Base-by-base conservation (phyloP, 1,140 invertebrate genomes). In the Tetramorium simillimum region DNA sequence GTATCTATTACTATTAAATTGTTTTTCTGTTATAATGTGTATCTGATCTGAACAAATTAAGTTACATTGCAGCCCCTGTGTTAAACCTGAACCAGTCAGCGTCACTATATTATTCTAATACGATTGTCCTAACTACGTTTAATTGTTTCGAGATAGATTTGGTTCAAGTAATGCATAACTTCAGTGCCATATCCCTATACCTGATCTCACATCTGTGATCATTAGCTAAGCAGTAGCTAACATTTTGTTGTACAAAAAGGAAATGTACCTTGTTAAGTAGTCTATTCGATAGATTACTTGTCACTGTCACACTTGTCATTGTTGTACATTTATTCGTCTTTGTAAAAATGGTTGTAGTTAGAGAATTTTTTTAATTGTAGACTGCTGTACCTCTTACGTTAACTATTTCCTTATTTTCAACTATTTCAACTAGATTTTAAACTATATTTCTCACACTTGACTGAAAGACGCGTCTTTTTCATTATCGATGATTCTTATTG, bases 151-250 rank as follows among this genome's bases (percentile, higher is more conserved):
- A 85, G 62, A 65, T 87, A 70, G 33, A 46, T 76, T 85, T 88
- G 63, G 18, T 56, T 78, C 49, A 53, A 65, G 86, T 84, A 73
- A 84, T 88, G 43, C 43, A 85, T 81, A 84, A 91, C 82, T 92
- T 88, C 60, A 89, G 91, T 93, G 92, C 90, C 91, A 92, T 90
- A 91, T 93, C 87, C 85, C 81, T 88, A 90, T 93, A 93, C 89
- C 92, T 93, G 92, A 93, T 94, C 91, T 93, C 88, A 82, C 92
- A 91, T 90, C 92, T 94, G 93, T 93, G 92, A 93, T 93, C 86
- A 90, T 91, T 91, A 90, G 81, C 76, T 89, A 86, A 91, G 82
- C 91, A 76, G 63, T 87, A 90, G 89, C 88, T 90, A 91, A 91
- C 84, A 73, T 91, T 93, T 90, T 90, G 73, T 92, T 91, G 63